Percentiles rank a stretch among this genome's conserved stretches.
Evolutionary conservation across 2,888 invertebrate genomes (phyloP).

Genomic region (Eupithecia pulchellata): DNA sequence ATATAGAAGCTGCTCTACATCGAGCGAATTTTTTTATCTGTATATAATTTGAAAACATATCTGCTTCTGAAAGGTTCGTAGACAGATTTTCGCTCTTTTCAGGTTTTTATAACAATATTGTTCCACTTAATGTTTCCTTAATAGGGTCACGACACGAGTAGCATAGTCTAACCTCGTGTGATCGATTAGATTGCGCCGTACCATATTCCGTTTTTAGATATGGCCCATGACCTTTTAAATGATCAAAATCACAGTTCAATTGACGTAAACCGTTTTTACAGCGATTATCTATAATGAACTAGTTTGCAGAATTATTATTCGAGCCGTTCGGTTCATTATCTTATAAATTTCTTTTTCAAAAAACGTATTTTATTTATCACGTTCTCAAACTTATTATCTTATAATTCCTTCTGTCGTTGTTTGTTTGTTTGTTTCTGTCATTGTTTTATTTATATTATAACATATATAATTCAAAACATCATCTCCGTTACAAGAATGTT

Average conservation of each 20-base stretch:
- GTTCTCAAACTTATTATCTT: neutral
- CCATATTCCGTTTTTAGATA: conserved; percentile 25
- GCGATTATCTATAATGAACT: neutral
- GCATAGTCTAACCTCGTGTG: conserved; percentile 18
- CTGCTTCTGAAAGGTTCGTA: neutral
- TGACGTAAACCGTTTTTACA: conserved; percentile 1
- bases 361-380: neutral
- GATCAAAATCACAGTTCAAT: conserved; percentile 7
- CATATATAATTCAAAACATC: conserved; percentile 7
- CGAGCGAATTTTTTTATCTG: neutral
- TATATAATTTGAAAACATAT: neutral
- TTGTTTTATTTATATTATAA: too few relatives aligned
- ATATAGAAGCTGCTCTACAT: neutral
- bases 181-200: conserved; percentile 28
- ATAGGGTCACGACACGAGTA: conserved; percentile 6
- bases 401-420: neutral
- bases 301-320: neutral
- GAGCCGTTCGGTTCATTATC: too few relatives aligned
- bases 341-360: neutral
- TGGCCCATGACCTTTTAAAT: conserved; percentile 26
- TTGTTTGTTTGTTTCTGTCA: too few relatives aligned
- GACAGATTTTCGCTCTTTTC: neutral
- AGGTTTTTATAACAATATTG: neutral
- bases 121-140: conserved; percentile 18
- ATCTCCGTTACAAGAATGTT: neutral